These are phyloP conservation scores for Dryobota labecula DNA, from an alignment of 2,888 invertebrate species.

Conservation along the genomic window DNA sequence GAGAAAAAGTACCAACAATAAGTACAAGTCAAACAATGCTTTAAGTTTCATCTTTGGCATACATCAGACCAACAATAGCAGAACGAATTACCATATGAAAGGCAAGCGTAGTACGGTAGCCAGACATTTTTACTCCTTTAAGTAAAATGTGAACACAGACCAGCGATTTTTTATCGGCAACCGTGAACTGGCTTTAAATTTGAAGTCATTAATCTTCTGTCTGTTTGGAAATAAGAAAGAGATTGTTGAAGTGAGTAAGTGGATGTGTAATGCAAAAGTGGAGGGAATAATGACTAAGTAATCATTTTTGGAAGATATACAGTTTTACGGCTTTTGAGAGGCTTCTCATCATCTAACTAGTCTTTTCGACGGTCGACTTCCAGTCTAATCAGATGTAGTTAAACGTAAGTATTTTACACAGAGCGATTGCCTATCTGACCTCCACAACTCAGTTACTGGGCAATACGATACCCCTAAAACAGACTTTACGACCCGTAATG, in stretches of 20 bases:
- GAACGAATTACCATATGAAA: constrained; percentile 84
- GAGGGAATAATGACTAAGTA: constrained; percentile 42
- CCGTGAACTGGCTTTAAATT: constrained; percentile 59
- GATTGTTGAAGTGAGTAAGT: constrained; percentile 46
- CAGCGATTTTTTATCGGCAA: constrained; percentile 65
- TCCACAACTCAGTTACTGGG: background rate
- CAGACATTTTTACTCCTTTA: constrained; percentile 73
- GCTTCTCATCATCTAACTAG: background rate
- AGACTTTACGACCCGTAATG: background rate
- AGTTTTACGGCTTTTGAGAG: background rate
- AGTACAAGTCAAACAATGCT: constrained; percentile 65
- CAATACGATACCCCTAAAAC: background rate
- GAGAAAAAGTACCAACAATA: constrained; percentile 59
- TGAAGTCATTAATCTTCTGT: constrained; percentile 58
- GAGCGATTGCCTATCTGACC: background rate
- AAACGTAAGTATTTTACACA: background rate
- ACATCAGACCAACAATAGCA: constrained; percentile 77
- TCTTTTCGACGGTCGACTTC: background rate
- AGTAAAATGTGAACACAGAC: constrained; percentile 66
- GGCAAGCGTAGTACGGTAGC: constrained; percentile 84
- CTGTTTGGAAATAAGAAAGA: constrained; percentile 53
- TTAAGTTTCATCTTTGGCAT: constrained; percentile 70
- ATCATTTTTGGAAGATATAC: constrained; percentile 14
- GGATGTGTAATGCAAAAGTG: constrained; percentile 38
- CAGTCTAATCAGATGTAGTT: background rate